Evolutionary conservation across 2,888 invertebrate genomes (phyloP), one percentile per base, ranked within the genome.

Genomic region (Onthophagus sagittarius): DNA sequence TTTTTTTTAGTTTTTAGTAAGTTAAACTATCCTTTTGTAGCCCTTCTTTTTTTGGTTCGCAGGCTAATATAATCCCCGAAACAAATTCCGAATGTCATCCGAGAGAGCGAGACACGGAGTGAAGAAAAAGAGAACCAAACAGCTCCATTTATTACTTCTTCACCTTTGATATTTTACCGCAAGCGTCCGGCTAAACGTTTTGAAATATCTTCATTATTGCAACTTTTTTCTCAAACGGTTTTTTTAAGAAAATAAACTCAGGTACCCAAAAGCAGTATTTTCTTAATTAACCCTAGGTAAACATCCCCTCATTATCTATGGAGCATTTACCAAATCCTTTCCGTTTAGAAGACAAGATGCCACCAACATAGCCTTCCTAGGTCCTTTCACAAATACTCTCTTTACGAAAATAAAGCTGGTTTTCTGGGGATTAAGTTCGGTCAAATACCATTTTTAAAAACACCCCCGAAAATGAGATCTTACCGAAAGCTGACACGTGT

Each of bases 41-140:
- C 6, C 11, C 23, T 53, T 53, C 39, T 53, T 53, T 53, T 33
- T 53, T 11, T 53, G 39, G 1, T 23, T 23, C 65, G 23, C 65
- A 65, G 23, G 23, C 32, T 31, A 23, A 65, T 15, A 15, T 65
- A 65, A 65, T 65, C 65, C 32, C 65, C 65, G 65, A 31, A 32
- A 32, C 65, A 32, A 65, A 65, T 65, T 23, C 65, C n/a, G 32
- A 65, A 65, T 65, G 65, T 65, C 65, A 65, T 32, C 15, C 14
- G 23, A 23, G 23, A 23, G 23, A 23, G 23, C 23, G 23, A 23
- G 23, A 23, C 23, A 3, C 63, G 63, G 63, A 63, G 39, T 53
- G 11, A 53, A 53, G 39, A 53, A 53, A 53, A 53, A 53, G 23
- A 65, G 32, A 65, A 65, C 13, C 32, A 15, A 65, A 65, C 15